Conservation (phyloP, 2,888 invertebrate genomes). For the Melanostoma scalare region DNA sequence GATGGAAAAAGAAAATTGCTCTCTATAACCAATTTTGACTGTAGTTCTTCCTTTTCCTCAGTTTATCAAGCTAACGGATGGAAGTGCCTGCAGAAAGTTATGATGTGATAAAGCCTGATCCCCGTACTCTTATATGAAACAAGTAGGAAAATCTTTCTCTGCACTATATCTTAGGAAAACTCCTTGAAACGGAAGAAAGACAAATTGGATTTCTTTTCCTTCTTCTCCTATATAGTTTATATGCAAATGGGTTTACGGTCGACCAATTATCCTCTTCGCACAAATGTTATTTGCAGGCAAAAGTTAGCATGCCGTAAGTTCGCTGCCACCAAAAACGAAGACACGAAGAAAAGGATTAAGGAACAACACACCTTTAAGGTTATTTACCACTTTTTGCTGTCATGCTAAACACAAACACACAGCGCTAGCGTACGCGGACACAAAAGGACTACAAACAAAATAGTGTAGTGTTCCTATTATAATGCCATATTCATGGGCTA, state of each 20-base stretch:
- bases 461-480: constrained; percentile 30
- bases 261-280: constrained; percentile 35
- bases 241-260: constrained; percentile 38
- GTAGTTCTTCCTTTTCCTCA: too few relatives aligned
- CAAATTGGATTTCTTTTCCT: constrained; percentile 16
- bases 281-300: constrained; percentile 10
- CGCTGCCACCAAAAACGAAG: constrained; percentile 2
- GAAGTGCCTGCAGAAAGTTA: too few relatives aligned
- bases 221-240: not conserved
- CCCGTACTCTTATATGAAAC: too few relatives aligned
- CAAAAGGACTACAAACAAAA: constrained; percentile 34
- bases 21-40: too few relatives aligned
- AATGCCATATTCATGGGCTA: constrained; percentile 45
- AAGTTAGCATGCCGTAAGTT: constrained; percentile 11
- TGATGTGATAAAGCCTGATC: too few relatives aligned
- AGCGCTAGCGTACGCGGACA: constrained; percentile 1
- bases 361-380: constrained; percentile 13
- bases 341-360: constrained; percentile 12
- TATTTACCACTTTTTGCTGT: constrained; percentile 19
- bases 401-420: constrained; percentile 27
- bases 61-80: too few relatives aligned
- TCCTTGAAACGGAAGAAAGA: constrained; percentile 4
- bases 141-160: too few relatives aligned
- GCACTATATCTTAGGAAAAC: not conserved
- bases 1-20: too few relatives aligned